Percentiles rank a stretch among this genome's conserved stretches.
phyloP scores from a whole-genome alignment of 2,797 vertebrate genomes.

The Notolabrus celidotus region DNA sequence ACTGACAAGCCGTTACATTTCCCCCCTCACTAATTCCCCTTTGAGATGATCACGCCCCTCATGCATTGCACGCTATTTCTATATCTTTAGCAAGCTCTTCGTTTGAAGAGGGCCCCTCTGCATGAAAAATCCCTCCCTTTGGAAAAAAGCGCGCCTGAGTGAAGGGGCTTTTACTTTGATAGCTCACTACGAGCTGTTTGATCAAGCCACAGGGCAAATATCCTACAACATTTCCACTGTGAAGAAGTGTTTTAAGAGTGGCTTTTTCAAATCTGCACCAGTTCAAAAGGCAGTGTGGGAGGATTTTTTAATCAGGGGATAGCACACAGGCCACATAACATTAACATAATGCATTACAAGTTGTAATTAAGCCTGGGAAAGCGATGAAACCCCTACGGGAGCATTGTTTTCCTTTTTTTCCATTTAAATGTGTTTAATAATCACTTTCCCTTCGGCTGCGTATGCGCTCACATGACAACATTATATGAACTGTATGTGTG shows the following conservation, averaged over 20 bases:
- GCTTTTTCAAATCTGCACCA: conserved; percentile 59
- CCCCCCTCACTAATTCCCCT: conserved; percentile 18
- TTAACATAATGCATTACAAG: conserved; percentile 70
- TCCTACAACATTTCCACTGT: conserved; percentile 47
- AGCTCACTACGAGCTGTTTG: conserved; percentile 67
- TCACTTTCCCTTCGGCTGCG: conserved; percentile 34
- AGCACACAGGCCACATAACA: conserved; percentile 65
- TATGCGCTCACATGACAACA: no score
- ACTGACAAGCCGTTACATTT: conserved; percentile 30
- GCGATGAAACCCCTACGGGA: conserved; percentile 30
- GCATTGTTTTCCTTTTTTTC: conserved; percentile 40
- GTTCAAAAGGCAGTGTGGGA: conserved; percentile 74
- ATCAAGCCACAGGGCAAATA: conserved; percentile 69
- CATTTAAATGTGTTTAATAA: conserved; percentile 55
- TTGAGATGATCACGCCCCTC: conserved; percentile 14
- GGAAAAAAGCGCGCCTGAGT: conserved; percentile 36
- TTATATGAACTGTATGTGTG: no score
- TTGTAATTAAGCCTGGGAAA: conserved; percentile 69
- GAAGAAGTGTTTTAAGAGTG: conserved; percentile 46
- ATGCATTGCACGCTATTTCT: conserved; percentile 6
- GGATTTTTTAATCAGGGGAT: conserved; percentile 68
- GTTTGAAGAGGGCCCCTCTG: conserved; percentile 57
- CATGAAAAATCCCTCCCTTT: conserved; percentile 37
- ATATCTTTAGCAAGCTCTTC: conserved; percentile 41
- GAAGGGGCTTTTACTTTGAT: conserved; percentile 69